Conservation (phyloP, 2,888 invertebrate genomes). For the Netelia melanura region DNA sequence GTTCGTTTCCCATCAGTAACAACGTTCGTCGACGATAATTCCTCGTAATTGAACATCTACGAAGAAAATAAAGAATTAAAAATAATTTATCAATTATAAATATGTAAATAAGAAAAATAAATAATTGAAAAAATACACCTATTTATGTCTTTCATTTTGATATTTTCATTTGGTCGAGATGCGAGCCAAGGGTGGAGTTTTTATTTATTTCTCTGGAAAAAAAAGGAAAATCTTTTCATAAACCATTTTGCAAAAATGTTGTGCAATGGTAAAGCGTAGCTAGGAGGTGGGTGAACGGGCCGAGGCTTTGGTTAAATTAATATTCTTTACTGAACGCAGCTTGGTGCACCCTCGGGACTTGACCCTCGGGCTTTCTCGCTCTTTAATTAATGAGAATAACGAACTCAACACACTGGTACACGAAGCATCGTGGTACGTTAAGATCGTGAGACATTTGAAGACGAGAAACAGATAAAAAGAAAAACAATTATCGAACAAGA, state of each 20-base stretch:
- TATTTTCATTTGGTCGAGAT: background rate
- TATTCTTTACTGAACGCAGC: slow-evolving; percentile 51
- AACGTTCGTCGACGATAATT: too few species aligned
- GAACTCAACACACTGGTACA: slow-evolving; percentile 19
- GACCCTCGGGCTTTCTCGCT: slow-evolving; percentile 43
- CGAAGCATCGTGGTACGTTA: slow-evolving; percentile 4
- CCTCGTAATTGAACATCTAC: too few species aligned
- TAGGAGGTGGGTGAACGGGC: slow-evolving; percentile 1
- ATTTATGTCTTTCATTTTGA: background rate
- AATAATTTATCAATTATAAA: too few species aligned
- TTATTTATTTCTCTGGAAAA: background rate
- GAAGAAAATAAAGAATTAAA: too few species aligned
- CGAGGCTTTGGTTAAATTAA: slow-evolving; percentile 47
- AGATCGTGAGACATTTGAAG: background rate
- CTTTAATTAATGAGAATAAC: slow-evolving; percentile 65
- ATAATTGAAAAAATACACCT: too few species aligned
- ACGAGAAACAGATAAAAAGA: background rate
- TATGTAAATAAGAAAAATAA: too few species aligned
- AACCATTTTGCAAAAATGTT: slow-evolving; percentile 23
- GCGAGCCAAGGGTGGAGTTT: background rate
- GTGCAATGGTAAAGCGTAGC: background rate
- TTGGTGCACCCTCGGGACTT: slow-evolving; percentile 31
- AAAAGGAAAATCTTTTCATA: background rate
- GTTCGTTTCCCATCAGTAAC: background rate
- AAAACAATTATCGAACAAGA: background rate